Percentiles rank a stretch among this genome's conserved stretches.
These are phyloP conservation scores for Cheumatopsyche charites DNA, from an alignment of 1,140 invertebrate genomes.

Conservation along the genomic window DNA sequence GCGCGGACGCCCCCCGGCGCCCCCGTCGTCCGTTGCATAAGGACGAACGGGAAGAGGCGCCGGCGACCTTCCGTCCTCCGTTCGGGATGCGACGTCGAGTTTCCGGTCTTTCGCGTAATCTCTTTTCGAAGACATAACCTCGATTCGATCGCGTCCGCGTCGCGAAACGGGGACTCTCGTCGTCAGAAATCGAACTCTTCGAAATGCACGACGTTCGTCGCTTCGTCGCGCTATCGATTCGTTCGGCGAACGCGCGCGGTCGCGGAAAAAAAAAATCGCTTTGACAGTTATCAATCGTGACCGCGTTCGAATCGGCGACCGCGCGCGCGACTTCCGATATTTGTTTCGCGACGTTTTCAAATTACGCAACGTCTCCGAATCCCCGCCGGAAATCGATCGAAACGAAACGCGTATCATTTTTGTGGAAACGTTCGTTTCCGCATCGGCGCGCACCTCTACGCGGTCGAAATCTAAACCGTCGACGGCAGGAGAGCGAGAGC, in stretches of 20 bases:
- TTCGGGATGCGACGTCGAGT: background rate
- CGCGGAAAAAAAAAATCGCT: too few relatives aligned
- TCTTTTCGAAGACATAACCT: background rate
- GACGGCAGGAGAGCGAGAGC: constrained; percentile 50
- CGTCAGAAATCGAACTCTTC: too few relatives aligned
- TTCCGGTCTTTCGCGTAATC: background rate
- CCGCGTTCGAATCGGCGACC: background rate
- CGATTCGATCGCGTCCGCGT: background rate
- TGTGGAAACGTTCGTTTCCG: too few relatives aligned
- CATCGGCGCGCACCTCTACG: constrained; percentile 49
- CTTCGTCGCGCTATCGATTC: too few relatives aligned
- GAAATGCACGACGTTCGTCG: too few relatives aligned
- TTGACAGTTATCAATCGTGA: too few relatives aligned
- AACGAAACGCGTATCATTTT: too few relatives aligned
- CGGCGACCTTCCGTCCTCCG: background rate
- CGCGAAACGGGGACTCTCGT: constrained; percentile 37
- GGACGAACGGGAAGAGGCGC: too few relatives aligned
- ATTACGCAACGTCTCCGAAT: background rate
- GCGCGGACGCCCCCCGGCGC: background rate
- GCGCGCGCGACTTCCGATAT: background rate
- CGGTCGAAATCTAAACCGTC: constrained; percentile 49
- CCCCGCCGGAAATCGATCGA: too few relatives aligned
- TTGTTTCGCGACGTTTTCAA: background rate
- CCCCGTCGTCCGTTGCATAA: background rate
- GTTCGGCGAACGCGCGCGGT: constrained; percentile 6